Percentiles rank a stretch among this genome's conserved stretches.
These are phyloP conservation scores for Scaptomyza hsui DNA, from an alignment of 1,140 invertebrate genomes.

Conservation along the genomic window DNA sequence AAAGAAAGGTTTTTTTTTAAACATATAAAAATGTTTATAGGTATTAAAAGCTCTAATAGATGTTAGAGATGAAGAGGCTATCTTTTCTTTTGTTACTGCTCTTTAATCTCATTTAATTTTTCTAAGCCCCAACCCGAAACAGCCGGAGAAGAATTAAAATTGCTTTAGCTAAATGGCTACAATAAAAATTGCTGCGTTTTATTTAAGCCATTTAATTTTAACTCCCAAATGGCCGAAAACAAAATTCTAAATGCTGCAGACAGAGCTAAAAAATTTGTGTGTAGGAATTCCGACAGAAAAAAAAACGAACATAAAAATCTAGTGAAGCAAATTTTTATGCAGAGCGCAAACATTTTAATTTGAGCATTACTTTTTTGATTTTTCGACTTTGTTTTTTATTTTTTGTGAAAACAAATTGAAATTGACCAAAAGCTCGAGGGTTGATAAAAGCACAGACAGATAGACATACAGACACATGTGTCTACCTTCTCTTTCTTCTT, in stretches of 20 bases:
- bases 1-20: background rate
- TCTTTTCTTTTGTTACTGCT: slow-evolving; percentile 1
- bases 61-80: background rate
- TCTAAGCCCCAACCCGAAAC: background rate
- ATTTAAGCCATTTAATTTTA: slow-evolving; percentile 70
- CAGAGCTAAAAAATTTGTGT: slow-evolving; percentile 35
- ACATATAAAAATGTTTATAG: background rate
- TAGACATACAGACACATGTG: background rate
- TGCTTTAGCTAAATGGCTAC: slow-evolving; percentile 39
- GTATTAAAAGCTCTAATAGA: background rate
- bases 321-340: slow-evolving; percentile 57
- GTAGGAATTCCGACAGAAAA: slow-evolving; percentile 36
- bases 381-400: slow-evolving; percentile 44
- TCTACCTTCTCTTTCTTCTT: slow-evolving; percentile 28
- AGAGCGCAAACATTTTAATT: slow-evolving; percentile 69
- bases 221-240: slow-evolving; percentile 47
- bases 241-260: slow-evolving; percentile 51
- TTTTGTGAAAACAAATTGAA: slow-evolving; percentile 58
- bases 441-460: slow-evolving; percentile 30
- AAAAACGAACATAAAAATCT: slow-evolving; percentile 45
- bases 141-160: slow-evolving; percentile 23
- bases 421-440: slow-evolving; percentile 55
- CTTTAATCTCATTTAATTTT: slow-evolving; percentile 2
- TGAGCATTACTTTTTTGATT: slow-evolving; percentile 74
- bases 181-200: slow-evolving; percentile 22